Conservation (phyloP, 2,113 vertebrate genomes). For the Ceyx margarethae region DNA sequence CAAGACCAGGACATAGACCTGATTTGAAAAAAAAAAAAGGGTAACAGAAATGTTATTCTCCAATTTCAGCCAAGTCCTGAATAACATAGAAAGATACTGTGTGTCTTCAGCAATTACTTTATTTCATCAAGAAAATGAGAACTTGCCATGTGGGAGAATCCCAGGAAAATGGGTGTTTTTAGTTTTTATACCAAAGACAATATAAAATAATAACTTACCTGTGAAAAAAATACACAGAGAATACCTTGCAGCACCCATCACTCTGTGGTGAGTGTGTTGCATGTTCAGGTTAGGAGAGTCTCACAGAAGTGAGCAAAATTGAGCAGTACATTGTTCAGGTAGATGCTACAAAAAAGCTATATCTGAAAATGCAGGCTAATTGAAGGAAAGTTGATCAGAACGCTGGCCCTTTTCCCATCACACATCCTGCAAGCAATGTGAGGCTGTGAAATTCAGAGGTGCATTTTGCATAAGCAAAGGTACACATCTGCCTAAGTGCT, state of each 20-base stretch:
- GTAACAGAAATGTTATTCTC: background rate
- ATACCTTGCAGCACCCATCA: background rate
- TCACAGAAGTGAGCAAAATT: background rate
- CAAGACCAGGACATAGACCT: background rate
- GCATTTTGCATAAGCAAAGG: background rate
- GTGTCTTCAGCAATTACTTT: background rate
- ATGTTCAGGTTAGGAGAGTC: background rate
- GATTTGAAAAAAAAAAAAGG: background rate
- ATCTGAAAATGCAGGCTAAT: background rate
- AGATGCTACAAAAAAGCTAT: background rate
- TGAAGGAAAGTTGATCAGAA: background rate
- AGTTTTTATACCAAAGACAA: background rate
- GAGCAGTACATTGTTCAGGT: background rate
- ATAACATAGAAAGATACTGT: background rate
- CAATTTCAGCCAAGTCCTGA: background rate
- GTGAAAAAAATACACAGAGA: background rate
- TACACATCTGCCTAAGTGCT: slow-evolving; percentile 23
- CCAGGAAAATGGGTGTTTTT: background rate
- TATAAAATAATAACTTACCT: background rate
- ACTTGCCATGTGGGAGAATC: background rate
- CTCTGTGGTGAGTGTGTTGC: background rate
- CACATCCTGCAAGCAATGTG: background rate
- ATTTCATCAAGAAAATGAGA: slow-evolving; percentile 10
- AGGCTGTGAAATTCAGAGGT: background rate
- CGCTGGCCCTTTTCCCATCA: background rate